Evolutionary conservation across 2,113 vertebrate genomes (phyloP).

Genomic region (Callocephalon fimbriatum): DNA sequence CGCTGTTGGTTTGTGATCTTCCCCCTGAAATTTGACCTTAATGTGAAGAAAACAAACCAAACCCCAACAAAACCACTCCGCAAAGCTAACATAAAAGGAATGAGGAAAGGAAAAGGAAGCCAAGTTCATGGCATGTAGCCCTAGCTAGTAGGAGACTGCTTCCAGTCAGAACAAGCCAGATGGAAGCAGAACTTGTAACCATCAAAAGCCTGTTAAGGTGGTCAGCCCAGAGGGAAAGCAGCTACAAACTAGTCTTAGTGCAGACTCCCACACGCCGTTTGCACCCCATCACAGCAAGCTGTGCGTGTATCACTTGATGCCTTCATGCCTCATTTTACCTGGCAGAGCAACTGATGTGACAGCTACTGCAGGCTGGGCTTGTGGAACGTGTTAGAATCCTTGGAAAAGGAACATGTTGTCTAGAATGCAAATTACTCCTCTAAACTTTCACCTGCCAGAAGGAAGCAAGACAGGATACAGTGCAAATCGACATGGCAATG

Average conservation of each 20-base stretch:
- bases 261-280: neutral
- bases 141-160: neutral
- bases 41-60: neutral
- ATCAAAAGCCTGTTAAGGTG: neutral
- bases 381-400: neutral
- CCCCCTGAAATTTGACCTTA: slow-evolving; percentile 10
- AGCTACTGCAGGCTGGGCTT: neutral
- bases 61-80: neutral
- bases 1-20: neutral
- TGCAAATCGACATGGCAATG: accelerated
- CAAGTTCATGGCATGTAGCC: neutral
- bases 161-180: neutral
- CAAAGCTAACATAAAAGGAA: neutral
- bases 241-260: neutral
- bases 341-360: accelerated
- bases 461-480: neutral
- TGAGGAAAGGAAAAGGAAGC: neutral
- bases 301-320: accelerated
- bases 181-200: neutral
- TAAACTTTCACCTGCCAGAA: neutral
- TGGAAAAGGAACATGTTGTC: accelerated
- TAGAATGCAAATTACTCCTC: neutral
- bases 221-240: neutral
- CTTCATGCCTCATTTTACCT: neutral
- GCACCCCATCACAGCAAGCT: neutral